Conservation (phyloP, 1,140 invertebrate genomes). For the Micrasema longulum region DNA sequence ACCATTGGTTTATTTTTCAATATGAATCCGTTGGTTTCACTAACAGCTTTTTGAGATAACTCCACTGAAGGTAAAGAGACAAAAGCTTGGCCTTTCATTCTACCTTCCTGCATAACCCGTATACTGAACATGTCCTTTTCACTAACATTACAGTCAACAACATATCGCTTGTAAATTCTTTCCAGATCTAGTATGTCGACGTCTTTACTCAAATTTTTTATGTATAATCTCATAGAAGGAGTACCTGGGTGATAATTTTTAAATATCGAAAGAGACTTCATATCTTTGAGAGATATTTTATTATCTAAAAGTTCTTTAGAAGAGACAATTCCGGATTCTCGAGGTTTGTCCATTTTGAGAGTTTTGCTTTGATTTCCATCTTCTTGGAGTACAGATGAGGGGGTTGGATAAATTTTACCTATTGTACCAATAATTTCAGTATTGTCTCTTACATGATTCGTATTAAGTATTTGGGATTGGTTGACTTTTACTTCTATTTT, state of each 20-base stretch:
- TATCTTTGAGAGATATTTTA: constrained; percentile 79
- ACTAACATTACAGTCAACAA: constrained; percentile 60
- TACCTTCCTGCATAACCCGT: constrained; percentile 92
- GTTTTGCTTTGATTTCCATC: constrained; percentile 52
- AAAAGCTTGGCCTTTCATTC: constrained; percentile 97
- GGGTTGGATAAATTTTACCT: constrained; percentile 62
- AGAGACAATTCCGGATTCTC: constrained; percentile 65
- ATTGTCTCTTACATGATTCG: constrained; percentile 55
- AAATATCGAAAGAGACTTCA: constrained; percentile 83
- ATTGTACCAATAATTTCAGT: constrained; percentile 60
- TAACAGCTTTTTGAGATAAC: constrained; percentile 79
- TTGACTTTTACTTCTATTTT: constrained; percentile 76
- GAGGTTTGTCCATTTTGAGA: constrained; percentile 58
- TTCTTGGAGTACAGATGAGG: constrained; percentile 55
- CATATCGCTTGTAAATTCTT: constrained; percentile 82
- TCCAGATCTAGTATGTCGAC: constrained; percentile 81
- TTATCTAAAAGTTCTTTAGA: constrained; percentile 76
- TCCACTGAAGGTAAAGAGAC: constrained; percentile 80
- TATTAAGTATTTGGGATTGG: constrained; percentile 58
- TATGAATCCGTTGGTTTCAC: constrained; percentile 90
- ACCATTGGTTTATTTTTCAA: constrained; percentile 91
- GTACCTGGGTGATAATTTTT: constrained; percentile 88
- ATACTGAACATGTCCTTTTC: constrained; percentile 79
- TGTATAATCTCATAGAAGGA: constrained; percentile 86
- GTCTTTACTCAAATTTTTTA: constrained; percentile 92